Conservation (phyloP, 2,888 invertebrate species). For the Troilus luridus region DNA sequence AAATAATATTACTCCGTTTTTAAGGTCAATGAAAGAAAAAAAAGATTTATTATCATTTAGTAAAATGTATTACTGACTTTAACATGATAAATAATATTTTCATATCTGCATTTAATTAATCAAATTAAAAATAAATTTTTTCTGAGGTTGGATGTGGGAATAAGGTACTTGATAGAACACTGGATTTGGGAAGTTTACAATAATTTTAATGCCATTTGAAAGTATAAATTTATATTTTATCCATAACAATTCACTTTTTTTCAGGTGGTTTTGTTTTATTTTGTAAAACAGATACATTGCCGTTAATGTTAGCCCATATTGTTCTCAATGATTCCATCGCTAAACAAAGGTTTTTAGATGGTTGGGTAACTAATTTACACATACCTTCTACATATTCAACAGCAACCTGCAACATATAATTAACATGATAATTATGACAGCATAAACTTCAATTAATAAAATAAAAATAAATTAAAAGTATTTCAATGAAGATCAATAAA, state of each 20-base stretch:
- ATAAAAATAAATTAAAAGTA: background rate
- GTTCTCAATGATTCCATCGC: conserved; percentile 80
- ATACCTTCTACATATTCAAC: conserved; percentile 66
- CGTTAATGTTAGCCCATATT: conserved; percentile 72
- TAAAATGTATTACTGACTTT: too few relatives aligned
- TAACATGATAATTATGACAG: background rate
- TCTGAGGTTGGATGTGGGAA: too few relatives aligned
- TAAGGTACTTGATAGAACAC: background rate
- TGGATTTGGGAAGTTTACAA: too few relatives aligned
- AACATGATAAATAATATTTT: too few relatives aligned
- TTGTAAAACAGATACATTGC: conserved; percentile 66
- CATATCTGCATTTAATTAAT: too few relatives aligned
- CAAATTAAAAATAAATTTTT: too few relatives aligned
- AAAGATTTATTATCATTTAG: too few relatives aligned
- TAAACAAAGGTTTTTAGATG: conserved; percentile 78
- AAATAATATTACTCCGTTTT: too few relatives aligned
- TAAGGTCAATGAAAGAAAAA: too few relatives aligned
- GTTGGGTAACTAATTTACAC: conserved; percentile 69
- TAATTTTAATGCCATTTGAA: background rate
- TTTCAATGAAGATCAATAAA: too few relatives aligned
- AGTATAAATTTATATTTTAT: background rate
- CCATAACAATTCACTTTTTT: background rate
- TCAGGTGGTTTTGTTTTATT: conserved; percentile 69
- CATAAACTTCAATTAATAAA: background rate
- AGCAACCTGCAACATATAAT: conserved; percentile 1